A percentile compares a stretch with the other conserved stretches of the same genome.
These are phyloP conservation scores for Rhyacichthys aspro DNA, from an alignment of 2,797 vertebrate species.

Conservation along the genomic window DNA sequence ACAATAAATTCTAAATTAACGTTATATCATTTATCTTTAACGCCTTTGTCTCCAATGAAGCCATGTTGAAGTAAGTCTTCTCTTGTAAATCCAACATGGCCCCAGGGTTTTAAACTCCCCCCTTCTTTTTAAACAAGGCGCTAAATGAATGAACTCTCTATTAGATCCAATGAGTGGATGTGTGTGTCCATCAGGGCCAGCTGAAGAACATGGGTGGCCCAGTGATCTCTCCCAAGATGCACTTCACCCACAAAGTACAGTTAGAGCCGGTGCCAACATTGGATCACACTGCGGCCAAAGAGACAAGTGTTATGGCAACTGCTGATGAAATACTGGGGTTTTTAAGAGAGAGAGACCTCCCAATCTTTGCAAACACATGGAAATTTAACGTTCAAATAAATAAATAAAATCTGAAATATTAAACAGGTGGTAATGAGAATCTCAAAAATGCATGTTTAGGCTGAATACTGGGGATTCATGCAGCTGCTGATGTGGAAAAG, in stretches of 20 bases:
- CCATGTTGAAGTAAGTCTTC: constrained; percentile 4
- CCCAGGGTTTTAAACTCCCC: constrained; percentile 19
- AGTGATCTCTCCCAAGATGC: constrained; percentile 47
- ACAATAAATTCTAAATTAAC: too few relatives aligned
- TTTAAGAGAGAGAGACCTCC: not conserved
- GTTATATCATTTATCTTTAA: too few relatives aligned
- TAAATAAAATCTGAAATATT: too few relatives aligned
- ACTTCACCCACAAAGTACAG: constrained; percentile 58
- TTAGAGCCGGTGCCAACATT: constrained; percentile 57
- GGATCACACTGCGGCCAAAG: constrained; percentile 55
- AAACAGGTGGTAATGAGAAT: too few relatives aligned
- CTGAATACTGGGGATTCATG: too few relatives aligned
- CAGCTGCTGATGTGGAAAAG: too few relatives aligned
- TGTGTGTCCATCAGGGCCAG: constrained; percentile 32
- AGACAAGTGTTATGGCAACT: constrained; percentile 79
- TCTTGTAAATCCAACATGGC: constrained; percentile 31
- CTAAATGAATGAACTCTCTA: constrained; percentile 47
- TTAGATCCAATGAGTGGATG: constrained; percentile 30
- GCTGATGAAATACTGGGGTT: constrained; percentile 18
- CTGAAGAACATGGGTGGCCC: constrained; percentile 70
- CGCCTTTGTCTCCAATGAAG: too few relatives aligned
- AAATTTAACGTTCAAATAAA: not conserved
- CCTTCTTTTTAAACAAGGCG: constrained; percentile 29
- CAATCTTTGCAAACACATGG: not conserved
- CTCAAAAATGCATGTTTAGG: too few relatives aligned